Evolutionary conservation across 2,113 vertebrate genomes (phyloP).

Genomic region (Polypterus senegalus): DNA sequence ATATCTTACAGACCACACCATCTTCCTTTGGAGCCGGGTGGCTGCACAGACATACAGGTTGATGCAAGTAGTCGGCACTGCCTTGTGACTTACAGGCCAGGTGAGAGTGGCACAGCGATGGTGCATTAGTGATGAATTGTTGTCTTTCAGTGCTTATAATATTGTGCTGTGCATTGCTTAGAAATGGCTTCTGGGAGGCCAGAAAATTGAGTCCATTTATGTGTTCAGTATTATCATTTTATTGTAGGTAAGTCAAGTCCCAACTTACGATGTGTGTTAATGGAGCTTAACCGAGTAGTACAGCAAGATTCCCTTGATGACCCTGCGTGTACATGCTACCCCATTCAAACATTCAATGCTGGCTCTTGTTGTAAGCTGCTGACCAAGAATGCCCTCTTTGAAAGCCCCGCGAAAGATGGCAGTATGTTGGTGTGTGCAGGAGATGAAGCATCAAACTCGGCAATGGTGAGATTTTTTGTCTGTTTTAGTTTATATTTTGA

Average conservation of each 20-base stretch:
- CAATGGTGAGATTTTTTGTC: conserved; percentile 56
- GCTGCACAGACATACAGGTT: conserved; percentile 78
- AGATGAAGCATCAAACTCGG: conserved; percentile 79
- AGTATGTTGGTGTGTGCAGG: conserved; percentile 75
- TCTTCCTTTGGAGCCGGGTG: conserved; percentile 65
- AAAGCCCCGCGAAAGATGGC: conserved; percentile 55
- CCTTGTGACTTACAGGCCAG: conserved; percentile 78
- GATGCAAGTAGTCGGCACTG: conserved; percentile 77
- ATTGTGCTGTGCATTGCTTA: too few species aligned
- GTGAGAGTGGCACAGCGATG: conserved; percentile 32
- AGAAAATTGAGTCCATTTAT: too few species aligned
- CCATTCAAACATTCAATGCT: conserved; percentile 74
- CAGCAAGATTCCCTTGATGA: conserved; percentile 43
- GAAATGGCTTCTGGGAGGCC: too few species aligned
- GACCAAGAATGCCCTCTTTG: conserved; percentile 85
- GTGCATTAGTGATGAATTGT: neutral
- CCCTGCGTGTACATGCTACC: conserved; percentile 59
- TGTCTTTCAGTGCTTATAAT: neutral
- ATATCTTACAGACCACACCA: conserved; percentile 63
- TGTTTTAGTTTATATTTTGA: neutral
- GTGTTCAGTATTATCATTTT: too few species aligned
- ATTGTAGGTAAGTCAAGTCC: conserved; percentile 66
- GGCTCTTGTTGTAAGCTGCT: conserved; percentile 81
- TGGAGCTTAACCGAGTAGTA: conserved; percentile 64
- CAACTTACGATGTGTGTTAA: conserved; percentile 66